Conservation (phyloP, 2,888 invertebrate genomes). For the Agrochola lota region DNA sequence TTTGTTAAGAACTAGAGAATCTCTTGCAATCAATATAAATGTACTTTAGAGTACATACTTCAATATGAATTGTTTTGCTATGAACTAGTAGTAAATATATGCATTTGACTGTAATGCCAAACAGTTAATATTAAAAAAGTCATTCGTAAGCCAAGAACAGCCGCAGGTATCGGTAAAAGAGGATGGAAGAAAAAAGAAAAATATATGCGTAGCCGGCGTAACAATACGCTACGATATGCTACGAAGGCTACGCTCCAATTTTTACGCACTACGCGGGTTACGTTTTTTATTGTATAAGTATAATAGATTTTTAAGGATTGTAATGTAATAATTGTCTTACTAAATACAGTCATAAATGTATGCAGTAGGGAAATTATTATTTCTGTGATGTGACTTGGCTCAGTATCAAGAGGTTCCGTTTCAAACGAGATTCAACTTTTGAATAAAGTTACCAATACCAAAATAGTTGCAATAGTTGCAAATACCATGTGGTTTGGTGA, state of each 20-base stretch:
- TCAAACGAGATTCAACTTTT: conserved; percentile 45
- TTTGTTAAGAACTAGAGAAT: neutral
- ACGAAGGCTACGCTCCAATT: conserved; percentile 36
- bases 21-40: neutral
- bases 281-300: too few relatives aligned
- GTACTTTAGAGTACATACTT: neutral
- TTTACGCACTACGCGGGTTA: neutral
- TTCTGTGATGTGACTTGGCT: conserved; percentile 41
- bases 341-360: conserved; percentile 21
- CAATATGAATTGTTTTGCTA: neutral
- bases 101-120: conserved; percentile 8
- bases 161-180: conserved; percentile 19
- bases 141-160: conserved; percentile 31
- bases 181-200: neutral
- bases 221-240: conserved; percentile 29
- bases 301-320: neutral
- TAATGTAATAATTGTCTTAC: neutral
- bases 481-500: conserved; percentile 22
- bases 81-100: conserved; percentile 7
- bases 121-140: conserved; percentile 24
- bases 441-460: conserved; percentile 56
- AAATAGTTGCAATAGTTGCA: too few relatives aligned
- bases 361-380: conserved; percentile 29
- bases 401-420: conserved; percentile 50
- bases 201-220: conserved; percentile 23